phyloP scores from a whole-genome alignment of 1,140 invertebrate species.

The Aphelenchoides fujianensis region DNA sequence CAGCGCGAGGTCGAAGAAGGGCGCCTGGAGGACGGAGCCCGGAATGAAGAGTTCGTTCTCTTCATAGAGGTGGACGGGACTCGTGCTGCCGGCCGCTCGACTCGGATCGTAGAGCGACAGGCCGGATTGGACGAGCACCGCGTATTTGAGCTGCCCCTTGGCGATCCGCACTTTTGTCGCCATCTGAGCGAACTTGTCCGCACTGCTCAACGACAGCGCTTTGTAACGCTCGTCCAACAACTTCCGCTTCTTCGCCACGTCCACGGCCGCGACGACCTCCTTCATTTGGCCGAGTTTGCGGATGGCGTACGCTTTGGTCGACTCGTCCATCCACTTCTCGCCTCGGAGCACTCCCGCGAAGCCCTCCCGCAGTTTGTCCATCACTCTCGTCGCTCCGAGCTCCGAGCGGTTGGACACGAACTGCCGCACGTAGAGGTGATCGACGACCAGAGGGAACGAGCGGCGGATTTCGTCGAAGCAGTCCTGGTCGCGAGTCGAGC shows the following conservation, averaged over 20 bases:
- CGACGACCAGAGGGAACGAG: background rate
- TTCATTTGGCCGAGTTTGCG: background rate
- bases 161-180: background rate
- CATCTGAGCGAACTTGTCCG: background rate
- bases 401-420: background rate
- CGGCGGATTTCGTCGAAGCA: background rate
- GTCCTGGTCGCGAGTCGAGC: too few species aligned
- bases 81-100: background rate
- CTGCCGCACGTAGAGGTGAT: background rate
- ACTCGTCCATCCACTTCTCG: conserved; percentile 5
- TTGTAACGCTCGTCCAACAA: background rate
- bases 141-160: background rate
- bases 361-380: background rate
- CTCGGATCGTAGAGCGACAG: background rate
- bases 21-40: conserved; percentile 28
- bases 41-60: conserved; percentile 25
- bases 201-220: background rate
- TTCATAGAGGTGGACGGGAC: background rate
- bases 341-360: background rate
- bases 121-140: background rate
- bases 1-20: conserved; percentile 26
- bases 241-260: background rate
- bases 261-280: background rate
- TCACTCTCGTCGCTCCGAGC: background rate
- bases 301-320: background rate